These are phyloP conservation scores for Grantiella picta DNA, from an alignment of 2,113 vertebrate genomes.

Conservation along the genomic window DNA sequence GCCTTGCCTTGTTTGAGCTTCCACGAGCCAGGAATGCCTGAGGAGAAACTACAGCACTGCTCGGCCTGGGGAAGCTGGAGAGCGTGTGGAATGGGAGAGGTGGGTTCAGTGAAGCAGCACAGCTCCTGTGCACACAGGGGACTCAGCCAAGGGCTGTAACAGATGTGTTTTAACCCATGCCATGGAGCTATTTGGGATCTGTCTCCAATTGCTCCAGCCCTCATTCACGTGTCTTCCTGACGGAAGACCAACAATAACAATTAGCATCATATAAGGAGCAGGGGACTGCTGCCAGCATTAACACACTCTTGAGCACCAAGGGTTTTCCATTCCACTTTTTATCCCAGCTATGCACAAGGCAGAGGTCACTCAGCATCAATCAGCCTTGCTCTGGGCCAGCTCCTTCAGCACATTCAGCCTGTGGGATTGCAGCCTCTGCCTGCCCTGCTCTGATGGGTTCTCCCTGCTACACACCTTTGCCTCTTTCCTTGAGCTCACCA, in stretches of 20 bases:
- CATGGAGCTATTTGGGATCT: constrained; percentile 12
- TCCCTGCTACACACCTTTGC: not conserved
- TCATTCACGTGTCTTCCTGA: constrained; percentile 35
- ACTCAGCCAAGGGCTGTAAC: constrained; percentile 22
- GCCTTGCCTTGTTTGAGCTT: not conserved
- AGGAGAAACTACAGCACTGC: not conserved
- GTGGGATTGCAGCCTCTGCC: not conserved
- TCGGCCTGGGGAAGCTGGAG: not conserved
- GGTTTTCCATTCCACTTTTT: constrained; percentile 38
- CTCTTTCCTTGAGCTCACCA: not conserved
- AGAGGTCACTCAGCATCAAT: constrained; percentile 50
- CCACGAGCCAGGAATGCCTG: constrained; percentile 7
- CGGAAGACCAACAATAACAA: constrained; percentile 29
- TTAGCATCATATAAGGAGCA: constrained; percentile 29
- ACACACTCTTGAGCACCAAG: constrained; percentile 12
- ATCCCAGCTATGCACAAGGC: constrained; percentile 20
- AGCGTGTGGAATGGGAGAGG: not conserved
- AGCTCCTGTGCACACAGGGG: constrained; percentile 40
- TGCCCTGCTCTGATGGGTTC: not conserved
- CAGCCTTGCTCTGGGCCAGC: constrained; percentile 8
- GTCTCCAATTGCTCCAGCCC: not conserved
- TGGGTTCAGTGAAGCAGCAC: constrained; percentile 12
- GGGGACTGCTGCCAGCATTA: constrained; percentile 3
- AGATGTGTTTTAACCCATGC: constrained; percentile 54
- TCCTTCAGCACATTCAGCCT: not conserved